phyloP scores from a whole-genome alignment of 1,140 invertebrate species.

The Pachyrhynchus sulphureomaculatus region DNA sequence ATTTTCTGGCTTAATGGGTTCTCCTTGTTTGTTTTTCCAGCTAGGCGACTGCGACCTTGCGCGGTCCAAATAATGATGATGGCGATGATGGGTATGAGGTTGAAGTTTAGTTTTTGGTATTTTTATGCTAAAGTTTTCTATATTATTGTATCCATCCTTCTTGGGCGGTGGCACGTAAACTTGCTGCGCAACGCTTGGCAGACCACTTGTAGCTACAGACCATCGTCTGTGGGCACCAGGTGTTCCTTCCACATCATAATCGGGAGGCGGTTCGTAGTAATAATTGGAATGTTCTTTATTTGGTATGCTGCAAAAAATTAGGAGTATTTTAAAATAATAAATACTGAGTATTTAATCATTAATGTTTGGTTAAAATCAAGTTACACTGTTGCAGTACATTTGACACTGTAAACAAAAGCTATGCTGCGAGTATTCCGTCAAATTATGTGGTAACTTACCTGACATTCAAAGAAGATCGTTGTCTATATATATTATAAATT shows the following conservation, averaged over 20 bases:
- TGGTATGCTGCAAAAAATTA: conserved; percentile 15
- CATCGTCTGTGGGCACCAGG: conserved; percentile 37
- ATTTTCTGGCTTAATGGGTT: conserved; percentile 31
- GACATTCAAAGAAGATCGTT: conserved; percentile 27
- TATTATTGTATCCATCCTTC: conserved; percentile 30
- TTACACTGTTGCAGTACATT: too few species aligned
- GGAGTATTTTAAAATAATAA: too few species aligned
- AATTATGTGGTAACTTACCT: conserved; percentile 1
- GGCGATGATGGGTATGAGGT: conserved; percentile 21
- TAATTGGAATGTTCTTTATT: conserved; percentile 10
- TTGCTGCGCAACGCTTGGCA: conserved; percentile 12
- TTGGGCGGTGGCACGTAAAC: conserved; percentile 16
- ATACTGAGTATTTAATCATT: too few species aligned
- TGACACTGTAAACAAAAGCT: neutral
- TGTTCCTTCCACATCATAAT: conserved; percentile 44
- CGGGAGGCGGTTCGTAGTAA: conserved; percentile 47
- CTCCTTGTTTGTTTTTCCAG: conserved; percentile 42
- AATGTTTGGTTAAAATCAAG: too few species aligned
- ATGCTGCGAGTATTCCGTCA: neutral
- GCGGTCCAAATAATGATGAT: conserved; percentile 37
- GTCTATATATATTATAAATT: too few species aligned
- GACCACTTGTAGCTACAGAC: conserved; percentile 44
- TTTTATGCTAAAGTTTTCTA: conserved; percentile 43
- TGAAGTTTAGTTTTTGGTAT: conserved; percentile 49
- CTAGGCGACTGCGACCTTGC: conserved; percentile 48